Percentiles rank a stretch among this genome's conserved stretches.
Evolutionary conservation across 1,140 invertebrate species (phyloP).

Genomic region (Caenorhabditis remanei): DNA sequence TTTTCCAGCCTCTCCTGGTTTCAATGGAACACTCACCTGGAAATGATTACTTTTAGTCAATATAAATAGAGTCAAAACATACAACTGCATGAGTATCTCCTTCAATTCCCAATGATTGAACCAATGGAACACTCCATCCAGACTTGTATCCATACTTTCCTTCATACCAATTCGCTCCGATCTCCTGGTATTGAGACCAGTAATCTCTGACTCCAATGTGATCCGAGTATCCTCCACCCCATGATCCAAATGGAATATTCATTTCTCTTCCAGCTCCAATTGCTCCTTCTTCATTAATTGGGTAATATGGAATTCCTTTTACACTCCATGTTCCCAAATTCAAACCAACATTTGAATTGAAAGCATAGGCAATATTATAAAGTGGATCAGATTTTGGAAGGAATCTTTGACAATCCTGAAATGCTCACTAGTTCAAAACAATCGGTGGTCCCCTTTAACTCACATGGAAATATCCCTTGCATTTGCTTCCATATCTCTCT

Average conservation of each 20-base stretch:
- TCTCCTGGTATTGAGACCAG: constrained; percentile 64
- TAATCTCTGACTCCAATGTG: constrained; percentile 66
- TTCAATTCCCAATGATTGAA: constrained; percentile 67
- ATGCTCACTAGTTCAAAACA: not conserved
- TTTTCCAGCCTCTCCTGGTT: constrained; percentile 65
- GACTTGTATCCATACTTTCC: constrained; percentile 68
- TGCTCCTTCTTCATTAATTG: constrained; percentile 68
- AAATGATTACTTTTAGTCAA: not conserved
- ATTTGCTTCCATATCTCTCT: constrained; percentile 30
- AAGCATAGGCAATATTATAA: constrained; percentile 60
- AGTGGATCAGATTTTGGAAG: constrained; percentile 60
- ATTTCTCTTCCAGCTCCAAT: constrained; percentile 60
- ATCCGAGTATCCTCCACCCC: constrained; percentile 68
- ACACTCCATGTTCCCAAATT: constrained; percentile 62
- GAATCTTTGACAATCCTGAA: constrained; percentile 62
- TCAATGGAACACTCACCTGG: constrained; percentile 64
- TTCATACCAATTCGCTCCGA: constrained; percentile 68
- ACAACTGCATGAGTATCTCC: constrained; percentile 66
- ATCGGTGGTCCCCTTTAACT: not conserved
- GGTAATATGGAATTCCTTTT: constrained; percentile 66
- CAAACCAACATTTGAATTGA: constrained; percentile 63
- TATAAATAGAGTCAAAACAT: not conserved
- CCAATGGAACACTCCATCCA: constrained; percentile 68
- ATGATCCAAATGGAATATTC: constrained; percentile 65
- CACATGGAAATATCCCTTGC: constrained; percentile 61